These are phyloP conservation scores for Salvelinus alpinus DNA, from an alignment of 2,113 vertebrate species.

Conservation along the genomic window DNA sequence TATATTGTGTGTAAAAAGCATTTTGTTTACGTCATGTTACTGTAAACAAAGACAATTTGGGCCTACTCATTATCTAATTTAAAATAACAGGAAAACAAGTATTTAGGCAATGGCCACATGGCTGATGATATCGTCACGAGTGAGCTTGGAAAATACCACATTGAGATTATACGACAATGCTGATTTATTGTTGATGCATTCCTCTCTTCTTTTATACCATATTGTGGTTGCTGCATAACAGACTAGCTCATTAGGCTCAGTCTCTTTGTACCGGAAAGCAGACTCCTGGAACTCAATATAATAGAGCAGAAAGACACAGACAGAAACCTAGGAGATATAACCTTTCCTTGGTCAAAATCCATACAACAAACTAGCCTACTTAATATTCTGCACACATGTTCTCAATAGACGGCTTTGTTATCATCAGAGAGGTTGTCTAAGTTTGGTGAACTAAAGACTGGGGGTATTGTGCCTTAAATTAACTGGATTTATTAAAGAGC, in stretches of 20 bases:
- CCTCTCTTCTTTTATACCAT: not conserved
- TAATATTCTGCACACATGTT: constrained; percentile 78
- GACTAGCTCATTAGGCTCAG: constrained; percentile 53
- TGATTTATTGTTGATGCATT: constrained; percentile 4
- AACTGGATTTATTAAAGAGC: constrained; percentile 57
- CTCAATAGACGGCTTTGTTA: constrained; percentile 75
- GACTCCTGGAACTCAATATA: constrained; percentile 46
- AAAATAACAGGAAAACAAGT: not conserved
- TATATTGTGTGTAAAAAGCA: not conserved
- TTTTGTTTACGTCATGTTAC: too few relatives aligned
- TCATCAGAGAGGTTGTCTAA: constrained; percentile 58
- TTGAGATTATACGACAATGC: not conserved
- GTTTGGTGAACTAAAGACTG: constrained; percentile 61
- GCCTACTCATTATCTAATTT: not conserved
- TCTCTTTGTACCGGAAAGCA: constrained; percentile 58
- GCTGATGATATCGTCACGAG: constrained; percentile 21
- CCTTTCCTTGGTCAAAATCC: constrained; percentile 61
- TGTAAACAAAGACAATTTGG: too few relatives aligned
- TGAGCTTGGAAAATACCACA: constrained; percentile 25
- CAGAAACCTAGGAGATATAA: constrained; percentile 52
- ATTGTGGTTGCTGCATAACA: constrained; percentile 8
- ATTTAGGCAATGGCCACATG: constrained; percentile 2
- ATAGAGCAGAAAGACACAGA: constrained; percentile 62
- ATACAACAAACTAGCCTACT: constrained; percentile 62
- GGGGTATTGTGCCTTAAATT: constrained; percentile 69